phyloP scores from a whole-genome alignment of 2,113 vertebrate species.

The Cyanistes caeruleus region DNA sequence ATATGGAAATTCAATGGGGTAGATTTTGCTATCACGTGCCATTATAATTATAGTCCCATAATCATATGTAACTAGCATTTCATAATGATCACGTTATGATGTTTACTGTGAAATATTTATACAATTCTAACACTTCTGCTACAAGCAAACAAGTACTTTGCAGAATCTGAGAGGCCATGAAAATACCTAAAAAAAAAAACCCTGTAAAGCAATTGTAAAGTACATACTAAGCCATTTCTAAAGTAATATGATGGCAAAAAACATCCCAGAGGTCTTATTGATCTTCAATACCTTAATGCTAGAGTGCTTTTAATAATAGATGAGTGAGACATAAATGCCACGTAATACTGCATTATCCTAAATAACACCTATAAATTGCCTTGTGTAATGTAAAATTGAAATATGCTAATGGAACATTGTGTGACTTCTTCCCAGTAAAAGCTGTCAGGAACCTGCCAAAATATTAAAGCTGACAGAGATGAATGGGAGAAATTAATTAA shows the following conservation, averaged over 20 bases:
- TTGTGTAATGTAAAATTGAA: slow-evolving; percentile 72
- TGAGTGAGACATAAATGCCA: slow-evolving; percentile 68
- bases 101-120: background rate
- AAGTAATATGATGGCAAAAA: slow-evolving; percentile 59
- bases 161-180: slow-evolving; percentile 20
- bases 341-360: slow-evolving; percentile 61
- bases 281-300: slow-evolving; percentile 61
- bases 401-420: slow-evolving; percentile 75
- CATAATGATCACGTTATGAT: background rate
- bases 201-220: slow-evolving; percentile 59
- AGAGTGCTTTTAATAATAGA: slow-evolving; percentile 74
- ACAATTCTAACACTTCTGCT: background rate
- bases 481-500: slow-evolving; percentile 56
- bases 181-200: slow-evolving; percentile 4
- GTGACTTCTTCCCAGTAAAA: slow-evolving; percentile 46
- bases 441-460: slow-evolving; percentile 31
- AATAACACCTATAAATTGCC: slow-evolving; percentile 71
- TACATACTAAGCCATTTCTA: slow-evolving; percentile 23
- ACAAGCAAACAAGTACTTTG: background rate
- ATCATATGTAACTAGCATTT: background rate
- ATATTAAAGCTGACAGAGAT: slow-evolving; percentile 53
- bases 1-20: background rate
- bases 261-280: slow-evolving; percentile 46
- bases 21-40: background rate
- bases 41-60: background rate